A percentile compares a stretch with the other conserved stretches of the same genome.
Evolutionary conservation across 1,140 invertebrate genomes (phyloP).

Genomic region (Drosophila ogumai): DNA sequence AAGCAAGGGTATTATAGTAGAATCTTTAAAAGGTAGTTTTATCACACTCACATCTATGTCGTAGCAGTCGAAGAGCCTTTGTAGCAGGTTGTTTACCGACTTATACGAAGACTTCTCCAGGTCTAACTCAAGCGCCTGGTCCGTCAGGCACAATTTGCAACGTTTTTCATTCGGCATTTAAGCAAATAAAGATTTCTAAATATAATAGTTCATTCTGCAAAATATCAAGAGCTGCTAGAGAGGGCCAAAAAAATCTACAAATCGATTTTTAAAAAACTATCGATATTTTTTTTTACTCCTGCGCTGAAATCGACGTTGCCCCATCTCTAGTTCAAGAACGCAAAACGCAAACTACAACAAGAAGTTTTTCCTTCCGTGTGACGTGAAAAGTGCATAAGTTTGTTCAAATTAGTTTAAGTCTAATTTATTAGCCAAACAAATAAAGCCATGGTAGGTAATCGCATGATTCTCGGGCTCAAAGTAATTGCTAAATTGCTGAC

Average conservation of each 20-base stretch:
- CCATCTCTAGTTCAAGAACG: conserved; percentile 24
- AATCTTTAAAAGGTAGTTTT: no score
- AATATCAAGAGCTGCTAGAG: neutral
- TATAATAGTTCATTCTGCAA: neutral
- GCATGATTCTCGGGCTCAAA: neutral
- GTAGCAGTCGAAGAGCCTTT: conserved; percentile 29
- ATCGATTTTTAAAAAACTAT: neutral
- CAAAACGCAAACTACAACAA: conserved; percentile 48
- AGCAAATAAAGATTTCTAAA: neutral
- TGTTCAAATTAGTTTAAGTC: conserved; percentile 40
- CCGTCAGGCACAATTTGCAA: conserved; percentile 22
- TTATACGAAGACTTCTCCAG: conserved; percentile 1
- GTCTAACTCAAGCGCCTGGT: neutral
- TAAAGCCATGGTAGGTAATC: conserved; percentile 37
- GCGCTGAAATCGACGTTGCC: neutral
- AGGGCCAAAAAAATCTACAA: neutral
- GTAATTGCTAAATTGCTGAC: conserved; percentile 14
- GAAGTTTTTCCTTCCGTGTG: conserved; percentile 28
- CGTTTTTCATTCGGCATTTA: neutral
- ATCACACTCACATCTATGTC: conserved; percentile 27
- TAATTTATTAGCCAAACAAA: conserved; percentile 35
- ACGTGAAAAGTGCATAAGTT: conserved; percentile 47
- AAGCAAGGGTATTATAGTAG: no score
- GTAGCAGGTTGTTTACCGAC: conserved; percentile 11
- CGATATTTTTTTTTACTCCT: neutral